Percentiles rank a stretch among this genome's conserved stretches.
These are phyloP conservation scores for Coreius guichenoti DNA, from an alignment of 2,797 vertebrate genomes.

Conservation along the genomic window DNA sequence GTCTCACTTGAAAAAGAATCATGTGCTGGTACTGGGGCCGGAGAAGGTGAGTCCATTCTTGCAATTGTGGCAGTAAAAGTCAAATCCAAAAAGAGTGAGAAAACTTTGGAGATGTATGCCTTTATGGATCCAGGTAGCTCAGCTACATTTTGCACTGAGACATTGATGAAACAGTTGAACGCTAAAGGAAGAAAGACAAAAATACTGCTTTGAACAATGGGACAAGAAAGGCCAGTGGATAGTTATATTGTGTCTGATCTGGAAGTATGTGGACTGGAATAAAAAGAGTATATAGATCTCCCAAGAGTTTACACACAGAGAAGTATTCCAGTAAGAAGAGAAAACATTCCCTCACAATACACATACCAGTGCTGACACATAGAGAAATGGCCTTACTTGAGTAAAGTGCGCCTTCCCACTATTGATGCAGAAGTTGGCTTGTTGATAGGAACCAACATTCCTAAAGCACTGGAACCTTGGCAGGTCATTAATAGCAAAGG, in stretches of 20 bases:
- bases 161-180: constrained; percentile 24
- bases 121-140: constrained; percentile 34
- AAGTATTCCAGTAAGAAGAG: constrained; percentile 10
- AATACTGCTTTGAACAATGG: constrained; percentile 36
- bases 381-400: constrained; percentile 19
- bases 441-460: constrained; percentile 5
- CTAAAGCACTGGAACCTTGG: constrained; percentile 20
- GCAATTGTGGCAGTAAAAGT: no score
- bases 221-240: constrained; percentile 25
- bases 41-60: background rate
- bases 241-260: constrained; percentile 13
- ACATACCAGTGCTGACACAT: no score
- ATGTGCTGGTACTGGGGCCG: constrained; percentile 35
- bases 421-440: background rate
- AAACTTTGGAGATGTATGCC: background rate
- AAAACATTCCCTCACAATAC: constrained; percentile 21
- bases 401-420: background rate
- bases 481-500: constrained; percentile 3
- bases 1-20: no score
- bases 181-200: constrained; percentile 3
- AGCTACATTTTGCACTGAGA: constrained; percentile 32
- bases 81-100: background rate
- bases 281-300: constrained; percentile 9
- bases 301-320: constrained; percentile 23
- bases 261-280: constrained; percentile 23